These are phyloP conservation scores for Eulemur coronatus DNA, from an alignment of 2,797 vertebrate species.

Conservation along the genomic window DNA sequence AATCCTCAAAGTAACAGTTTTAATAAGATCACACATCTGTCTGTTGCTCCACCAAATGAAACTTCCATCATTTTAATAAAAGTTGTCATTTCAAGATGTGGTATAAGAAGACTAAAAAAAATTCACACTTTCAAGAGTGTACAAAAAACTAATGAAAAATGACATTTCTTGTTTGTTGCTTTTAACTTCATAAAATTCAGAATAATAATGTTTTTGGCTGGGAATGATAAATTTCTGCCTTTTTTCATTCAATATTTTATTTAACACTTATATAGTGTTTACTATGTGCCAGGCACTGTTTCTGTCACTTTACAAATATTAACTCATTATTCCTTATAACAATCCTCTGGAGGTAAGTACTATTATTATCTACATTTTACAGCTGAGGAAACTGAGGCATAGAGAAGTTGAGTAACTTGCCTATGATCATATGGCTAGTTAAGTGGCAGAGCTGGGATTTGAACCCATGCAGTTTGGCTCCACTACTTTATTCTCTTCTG, in stretches of 20 bases:
- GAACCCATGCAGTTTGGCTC: neutral
- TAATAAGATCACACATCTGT: conserved; percentile 36
- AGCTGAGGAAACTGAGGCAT: neutral
- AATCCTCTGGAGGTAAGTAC: neutral
- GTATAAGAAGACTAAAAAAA: neutral
- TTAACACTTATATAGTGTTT: neutral
- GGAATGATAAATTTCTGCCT: neutral
- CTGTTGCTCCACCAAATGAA: neutral
- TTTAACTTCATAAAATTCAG: conserved; percentile 27
- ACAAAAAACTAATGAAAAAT: conserved; percentile 18
- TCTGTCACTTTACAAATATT: neutral
- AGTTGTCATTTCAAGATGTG: conserved; percentile 26
- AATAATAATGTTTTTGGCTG: conserved; percentile 37
- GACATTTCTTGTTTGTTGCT: neutral
- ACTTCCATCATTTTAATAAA: conserved; percentile 33
- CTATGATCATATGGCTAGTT: neutral
- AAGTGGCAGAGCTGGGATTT: neutral
- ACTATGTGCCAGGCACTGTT: neutral
- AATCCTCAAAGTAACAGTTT: conserved; percentile 20
- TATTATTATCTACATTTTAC: neutral
- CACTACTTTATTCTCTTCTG: neutral
- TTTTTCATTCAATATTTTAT: conserved; percentile 1
- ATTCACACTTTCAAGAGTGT: neutral
- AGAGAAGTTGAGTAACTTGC: neutral
- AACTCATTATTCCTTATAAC: neutral